A percentile compares a stretch with the other conserved stretches of the same genome.
Evolutionary conservation across 2,888 invertebrate species (phyloP).

Genomic region (Zhuqinia jingwanae): DNA sequence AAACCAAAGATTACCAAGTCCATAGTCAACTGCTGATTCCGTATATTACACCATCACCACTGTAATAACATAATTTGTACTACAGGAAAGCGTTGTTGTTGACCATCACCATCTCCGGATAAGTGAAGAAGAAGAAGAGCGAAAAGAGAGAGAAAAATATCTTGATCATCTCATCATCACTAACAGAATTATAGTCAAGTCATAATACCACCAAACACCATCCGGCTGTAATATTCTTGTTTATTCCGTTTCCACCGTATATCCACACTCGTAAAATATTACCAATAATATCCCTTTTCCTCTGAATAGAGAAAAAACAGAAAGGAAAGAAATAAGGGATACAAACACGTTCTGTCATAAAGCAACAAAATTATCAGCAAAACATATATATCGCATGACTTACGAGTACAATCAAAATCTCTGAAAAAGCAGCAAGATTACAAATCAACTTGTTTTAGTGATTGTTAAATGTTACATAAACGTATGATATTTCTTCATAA

Average conservation of each 20-base stretch:
- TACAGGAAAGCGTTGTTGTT: constrained; percentile 41
- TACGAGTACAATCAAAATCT: constrained; percentile 55
- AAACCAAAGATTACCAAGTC: constrained; percentile 36
- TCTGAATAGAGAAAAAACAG: neutral
- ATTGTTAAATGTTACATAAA: constrained; percentile 39
- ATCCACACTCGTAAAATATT: constrained; percentile 49
- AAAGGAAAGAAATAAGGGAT: constrained; percentile 27
- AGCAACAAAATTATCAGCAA: constrained; percentile 29
- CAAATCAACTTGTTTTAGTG: constrained; percentile 47
- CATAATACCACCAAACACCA: constrained; percentile 40
- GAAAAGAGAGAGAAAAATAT: neutral
- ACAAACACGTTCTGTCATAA: constrained; percentile 15
- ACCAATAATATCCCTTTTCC: constrained; percentile 40
- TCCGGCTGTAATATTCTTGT: constrained; percentile 55
- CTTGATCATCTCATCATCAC: constrained; percentile 48
- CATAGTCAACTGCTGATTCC: constrained; percentile 44
- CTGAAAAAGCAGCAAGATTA: constrained; percentile 10
- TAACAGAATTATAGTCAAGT: constrained; percentile 46
- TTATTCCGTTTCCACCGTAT: constrained; percentile 55
- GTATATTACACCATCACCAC: constrained; percentile 18
- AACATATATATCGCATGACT: constrained; percentile 27
- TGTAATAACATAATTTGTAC: constrained; percentile 20
- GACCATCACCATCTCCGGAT: constrained; percentile 32
- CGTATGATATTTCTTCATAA: constrained; percentile 3
- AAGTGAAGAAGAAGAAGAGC: constrained; percentile 45